Base-by-base conservation (phyloP, 2,113 vertebrate genomes). In the Embiotoca jacksoni region DNA sequence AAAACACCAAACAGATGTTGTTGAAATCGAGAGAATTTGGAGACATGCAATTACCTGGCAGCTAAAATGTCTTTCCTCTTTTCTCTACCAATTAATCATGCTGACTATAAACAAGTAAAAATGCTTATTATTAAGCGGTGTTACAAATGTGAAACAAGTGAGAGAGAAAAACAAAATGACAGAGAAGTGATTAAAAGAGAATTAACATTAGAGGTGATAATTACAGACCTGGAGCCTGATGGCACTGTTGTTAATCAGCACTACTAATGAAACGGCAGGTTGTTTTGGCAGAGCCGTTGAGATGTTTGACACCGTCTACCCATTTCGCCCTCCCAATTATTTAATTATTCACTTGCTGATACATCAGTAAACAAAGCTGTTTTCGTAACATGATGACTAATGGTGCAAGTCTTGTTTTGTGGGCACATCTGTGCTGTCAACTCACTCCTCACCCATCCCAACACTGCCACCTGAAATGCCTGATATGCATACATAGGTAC, bases 341-440 rank as follows among this genome's bases (percentile, higher is more conserved):
- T 87, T 75, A 57, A 87, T 92, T 82, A 89, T 92, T 91, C 84
- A 87, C 60, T 72, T 77, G 76, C 54, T 73, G 73, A 72, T 37
- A 50, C 64, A 49, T 71, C 33, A 9, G 37, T 75, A 64, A 75
- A 68, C 65, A 69, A 82, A 71, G 33, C 60, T 81, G 73, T 83
- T 89, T 81, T 71, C 64, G 77, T 73, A 56, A 73, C 75, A 64
- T 23, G 62, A 67, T 82, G 83, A 83, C 74, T 82, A 81, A 82
- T 81, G 47, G 65, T 52, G 49, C 39, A 36, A 54, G 57, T 75
- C 16, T 41, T 81, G 66, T 82, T 74, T 70, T 63, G 75, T 9
- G 23, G 6, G 47, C 54, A 36, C 37, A 62, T 82, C 67, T 41
- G 60, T 46, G 63, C 58, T 33, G 32, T 58, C 44, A 47, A 39